Base-by-base conservation (phyloP, 2,113 vertebrate genomes). In the Macquaria ambigua region DNA sequence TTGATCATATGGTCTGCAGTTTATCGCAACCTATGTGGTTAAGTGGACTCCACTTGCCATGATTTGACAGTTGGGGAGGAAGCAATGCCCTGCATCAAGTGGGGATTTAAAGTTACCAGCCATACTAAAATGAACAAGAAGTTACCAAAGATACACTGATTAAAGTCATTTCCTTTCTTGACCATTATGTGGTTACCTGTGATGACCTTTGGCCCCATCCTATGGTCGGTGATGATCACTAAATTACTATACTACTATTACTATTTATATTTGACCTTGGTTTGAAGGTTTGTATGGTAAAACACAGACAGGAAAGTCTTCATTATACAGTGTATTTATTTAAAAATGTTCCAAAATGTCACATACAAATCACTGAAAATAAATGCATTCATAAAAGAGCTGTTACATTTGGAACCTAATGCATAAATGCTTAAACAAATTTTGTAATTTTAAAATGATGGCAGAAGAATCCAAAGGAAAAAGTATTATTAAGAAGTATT, bases 211-310 rank as follows among this genome's bases (percentile, higher is more conserved):
- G 46, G 71, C 80, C 2, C 70, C 70, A 70, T 48, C 75, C 0
- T 63, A 48, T 83, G 64, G 75, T 69, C 12, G 53, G 0, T 20
- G 8, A 78, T 18, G 28, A 14, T 74, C 34, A 69, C 52, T 64
- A 31, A 70, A 74, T 20, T n/a, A n/a, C 12, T 34, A 34, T 34
- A 4, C 34, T 3, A 34, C 3, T 34, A 34, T 34, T 34, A 34
- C 34, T 4, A 34, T 34, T 61, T 31, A 59, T 8, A 58, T 28
- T 7, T 59, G 25, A 28, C 56, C 46, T 16, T 59, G n/a, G 25
- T 61, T 31, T 20, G 28, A 34, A 18, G 59, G 3, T 34, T 18
- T 34, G 58, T 31, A 16, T 61, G 6, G 12, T 28, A 61, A 16
- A 28, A 61, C 3, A 1, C n/a, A n/a, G 53, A n/a, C 53, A 56